Percentiles rank a stretch among this genome's conserved stretches.
phyloP scores from a whole-genome alignment of 2,113 vertebrate species.

The Peucedramus taeniatus region DNA sequence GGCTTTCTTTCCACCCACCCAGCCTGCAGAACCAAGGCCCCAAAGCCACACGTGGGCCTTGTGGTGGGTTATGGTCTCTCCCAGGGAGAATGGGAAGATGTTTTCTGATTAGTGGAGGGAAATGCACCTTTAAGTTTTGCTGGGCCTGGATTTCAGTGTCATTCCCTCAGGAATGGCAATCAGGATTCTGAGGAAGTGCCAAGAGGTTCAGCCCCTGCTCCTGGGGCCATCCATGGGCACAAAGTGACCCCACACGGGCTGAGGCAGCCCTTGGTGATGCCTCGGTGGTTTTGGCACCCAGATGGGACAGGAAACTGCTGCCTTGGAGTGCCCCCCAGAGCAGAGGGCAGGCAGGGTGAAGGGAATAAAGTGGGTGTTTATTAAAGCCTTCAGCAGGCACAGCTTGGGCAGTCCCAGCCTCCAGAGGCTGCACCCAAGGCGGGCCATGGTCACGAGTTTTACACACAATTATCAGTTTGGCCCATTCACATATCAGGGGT shows the following conservation, averaged over 20 bases:
- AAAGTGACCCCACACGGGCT: not conserved
- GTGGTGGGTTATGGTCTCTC: not conserved
- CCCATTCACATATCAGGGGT: not conserved
- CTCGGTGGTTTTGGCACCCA: not conserved
- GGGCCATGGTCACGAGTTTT: not conserved
- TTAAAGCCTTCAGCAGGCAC: not conserved
- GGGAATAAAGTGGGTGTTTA: not conserved
- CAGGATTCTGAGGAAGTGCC: not conserved
- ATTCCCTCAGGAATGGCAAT: accelerated
- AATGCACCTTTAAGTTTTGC: too few relatives aligned
- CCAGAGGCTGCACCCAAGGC: not conserved
- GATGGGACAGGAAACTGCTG: not conserved
- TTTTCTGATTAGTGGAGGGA: not conserved
- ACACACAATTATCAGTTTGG: not conserved
- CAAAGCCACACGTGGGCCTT: not conserved
- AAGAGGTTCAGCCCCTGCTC: not conserved
- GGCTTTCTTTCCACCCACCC: not conserved
- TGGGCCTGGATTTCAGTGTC: not conserved
- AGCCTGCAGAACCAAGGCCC: not conserved
- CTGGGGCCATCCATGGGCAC: not conserved
- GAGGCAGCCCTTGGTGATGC: not conserved
- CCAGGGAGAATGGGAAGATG: accelerated
- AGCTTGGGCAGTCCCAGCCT: not conserved
- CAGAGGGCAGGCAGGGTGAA: not conserved
- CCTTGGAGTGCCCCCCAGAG: accelerated